Conservation (phyloP, 1,140 invertebrate species). For the Neuroterus valhalla region DNA sequence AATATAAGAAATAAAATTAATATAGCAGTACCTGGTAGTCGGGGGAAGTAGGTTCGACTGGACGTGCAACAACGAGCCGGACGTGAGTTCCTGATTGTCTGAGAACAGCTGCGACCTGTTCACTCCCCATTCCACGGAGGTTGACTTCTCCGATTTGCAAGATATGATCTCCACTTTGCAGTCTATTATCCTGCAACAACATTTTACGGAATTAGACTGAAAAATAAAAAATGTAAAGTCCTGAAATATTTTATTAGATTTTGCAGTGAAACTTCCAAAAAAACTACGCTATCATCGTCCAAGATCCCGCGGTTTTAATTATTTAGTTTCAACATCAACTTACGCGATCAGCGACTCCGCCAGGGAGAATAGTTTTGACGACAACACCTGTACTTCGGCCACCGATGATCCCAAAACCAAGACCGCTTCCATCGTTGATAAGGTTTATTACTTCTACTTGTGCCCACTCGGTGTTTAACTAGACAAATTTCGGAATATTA, state of each 20-base stretch:
- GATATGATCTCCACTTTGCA: conserved; percentile 97
- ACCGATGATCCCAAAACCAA: conserved; percentile 98
- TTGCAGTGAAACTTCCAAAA: no score
- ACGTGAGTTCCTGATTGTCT: conserved; percentile 95
- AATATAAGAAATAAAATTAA: not conserved
- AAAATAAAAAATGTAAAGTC: no score
- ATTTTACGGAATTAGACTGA: conserved; percentile 13
- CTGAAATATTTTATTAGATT: no score
- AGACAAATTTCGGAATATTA: conserved; percentile 44
- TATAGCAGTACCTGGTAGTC: conserved; percentile 74
- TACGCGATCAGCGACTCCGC: conserved; percentile 94
- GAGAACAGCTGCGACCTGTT: conserved; percentile 97
- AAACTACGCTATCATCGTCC: no score
- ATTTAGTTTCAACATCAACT: conserved; percentile 58
- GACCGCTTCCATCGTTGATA: conserved; percentile 95
- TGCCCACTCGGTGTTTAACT: conserved; percentile 93
- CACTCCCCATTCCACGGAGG: conserved; percentile 95
- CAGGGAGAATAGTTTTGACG: conserved; percentile 96
- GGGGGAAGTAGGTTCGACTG: conserved; percentile 84
- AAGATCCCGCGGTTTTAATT: not conserved
- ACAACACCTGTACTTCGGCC: conserved; percentile 97
- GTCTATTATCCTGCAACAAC: conserved; percentile 83
- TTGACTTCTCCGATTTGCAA: conserved; percentile 96
- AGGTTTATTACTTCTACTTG: conserved; percentile 97
- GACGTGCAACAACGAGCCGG: conserved; percentile 93